phyloP scores from a whole-genome alignment of 1,140 invertebrate species.

The Thalassaphorura encarpata region DNA sequence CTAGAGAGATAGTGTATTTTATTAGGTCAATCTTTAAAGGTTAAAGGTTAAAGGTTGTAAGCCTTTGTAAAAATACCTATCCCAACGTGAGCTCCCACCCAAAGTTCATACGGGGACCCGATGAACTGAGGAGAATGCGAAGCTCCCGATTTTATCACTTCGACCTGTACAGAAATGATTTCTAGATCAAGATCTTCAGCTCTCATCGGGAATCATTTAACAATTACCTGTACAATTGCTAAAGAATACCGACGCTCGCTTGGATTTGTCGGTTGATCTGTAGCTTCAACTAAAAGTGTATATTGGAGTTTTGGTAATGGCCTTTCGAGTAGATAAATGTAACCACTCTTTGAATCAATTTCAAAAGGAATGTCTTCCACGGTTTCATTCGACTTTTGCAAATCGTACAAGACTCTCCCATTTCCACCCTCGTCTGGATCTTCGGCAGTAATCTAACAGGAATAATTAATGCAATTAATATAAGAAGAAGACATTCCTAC shows the following conservation, averaged over 20 bases:
- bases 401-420: constrained; percentile 61
- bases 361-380: constrained; percentile 52
- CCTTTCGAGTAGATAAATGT: constrained; percentile 56
- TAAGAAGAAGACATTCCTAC: neutral
- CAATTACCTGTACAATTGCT: constrained; percentile 69
- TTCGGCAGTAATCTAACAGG: constrained; percentile 49
- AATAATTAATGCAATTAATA: constrained; percentile 3
- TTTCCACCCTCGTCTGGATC: constrained; percentile 74
- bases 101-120: constrained; percentile 79
- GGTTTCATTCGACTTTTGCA: constrained; percentile 57
- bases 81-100: constrained; percentile 50
- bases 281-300: constrained; percentile 67
- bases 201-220: constrained; percentile 59
- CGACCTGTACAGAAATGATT: constrained; percentile 64
- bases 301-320: constrained; percentile 56
- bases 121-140: constrained; percentile 58
- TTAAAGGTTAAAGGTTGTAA: neutral
- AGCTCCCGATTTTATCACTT: constrained; percentile 25
- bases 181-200: constrained; percentile 61
- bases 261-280: constrained; percentile 61
- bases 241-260: constrained; percentile 57
- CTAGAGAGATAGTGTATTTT: constrained; percentile 50
- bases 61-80: neutral
- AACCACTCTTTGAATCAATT: constrained; percentile 58
- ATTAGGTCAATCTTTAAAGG: neutral